Conservation (phyloP, 2,888 invertebrate species). For the Lamellibrachia columna region DNA sequence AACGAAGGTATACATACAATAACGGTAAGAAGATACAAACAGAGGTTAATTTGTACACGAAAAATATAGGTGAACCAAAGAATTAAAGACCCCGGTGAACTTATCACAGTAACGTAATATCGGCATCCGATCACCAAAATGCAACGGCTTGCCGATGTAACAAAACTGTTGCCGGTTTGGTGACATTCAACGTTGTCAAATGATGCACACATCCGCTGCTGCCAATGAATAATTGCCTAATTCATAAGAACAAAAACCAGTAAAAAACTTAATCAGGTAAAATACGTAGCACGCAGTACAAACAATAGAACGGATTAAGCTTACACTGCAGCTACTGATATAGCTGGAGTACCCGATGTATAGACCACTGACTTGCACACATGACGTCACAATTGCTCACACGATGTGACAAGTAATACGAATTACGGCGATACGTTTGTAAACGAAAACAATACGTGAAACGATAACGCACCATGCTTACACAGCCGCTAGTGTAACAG, state of each 20-base stretch:
- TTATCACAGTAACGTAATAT: not conserved
- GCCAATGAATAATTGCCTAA: not conserved
- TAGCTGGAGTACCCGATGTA: not conserved
- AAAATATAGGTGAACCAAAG: not conserved
- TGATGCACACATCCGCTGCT: not conserved
- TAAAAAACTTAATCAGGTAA: not conserved
- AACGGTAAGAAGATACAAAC: not conserved
- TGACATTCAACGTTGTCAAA: not conserved
- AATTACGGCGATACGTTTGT: not conserved
- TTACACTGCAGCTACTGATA: not conserved
- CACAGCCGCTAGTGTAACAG: not conserved
- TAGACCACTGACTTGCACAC: not conserved
- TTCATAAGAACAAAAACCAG: not conserved
- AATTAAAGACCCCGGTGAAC: not conserved
- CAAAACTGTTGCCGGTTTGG: not conserved
- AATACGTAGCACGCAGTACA: slow-evolving; percentile 1
- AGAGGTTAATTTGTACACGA: not conserved
- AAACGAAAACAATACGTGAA: slow-evolving; percentile 6
- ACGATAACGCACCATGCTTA: not conserved
- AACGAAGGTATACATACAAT: not conserved
- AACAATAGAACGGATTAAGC: not conserved
- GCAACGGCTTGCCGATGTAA: not conserved
- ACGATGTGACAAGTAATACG: not conserved
- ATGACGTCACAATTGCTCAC: not conserved
- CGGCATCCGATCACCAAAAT: not conserved